phyloP scores from a whole-genome alignment of 2,113 vertebrate genomes.

The Rhadina sibilatrix region DNA sequence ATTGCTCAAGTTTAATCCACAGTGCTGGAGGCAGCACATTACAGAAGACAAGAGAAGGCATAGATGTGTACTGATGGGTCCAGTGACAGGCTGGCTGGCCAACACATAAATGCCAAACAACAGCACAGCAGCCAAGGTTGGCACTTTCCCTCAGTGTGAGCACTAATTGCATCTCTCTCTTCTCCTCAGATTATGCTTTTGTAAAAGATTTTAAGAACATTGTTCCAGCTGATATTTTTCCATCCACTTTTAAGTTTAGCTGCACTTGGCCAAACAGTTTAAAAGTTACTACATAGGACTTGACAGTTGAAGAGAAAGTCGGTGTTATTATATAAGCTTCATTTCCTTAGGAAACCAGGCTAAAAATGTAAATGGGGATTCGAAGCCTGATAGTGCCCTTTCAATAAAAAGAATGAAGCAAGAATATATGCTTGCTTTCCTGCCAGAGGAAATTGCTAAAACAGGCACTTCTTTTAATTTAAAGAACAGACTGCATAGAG shows the following conservation, averaged over 20 bases:
- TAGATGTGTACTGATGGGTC: not conserved
- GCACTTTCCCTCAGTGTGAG: not conserved
- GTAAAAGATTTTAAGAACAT: not conserved
- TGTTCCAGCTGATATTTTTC: not conserved
- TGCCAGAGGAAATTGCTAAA: conserved; percentile 27
- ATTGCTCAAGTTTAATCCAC: not conserved
- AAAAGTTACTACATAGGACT: not conserved
- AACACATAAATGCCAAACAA: not conserved
- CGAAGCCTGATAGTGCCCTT: not conserved
- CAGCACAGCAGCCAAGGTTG: not conserved
- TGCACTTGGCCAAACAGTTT: not conserved
- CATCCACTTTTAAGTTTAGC: not conserved
- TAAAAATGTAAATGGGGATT: conserved; percentile 17
- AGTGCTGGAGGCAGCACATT: not conserved
- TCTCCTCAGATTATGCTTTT: not conserved
- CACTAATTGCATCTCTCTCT: not conserved
- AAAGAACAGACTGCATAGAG: not conserved
- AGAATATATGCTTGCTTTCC: not conserved
- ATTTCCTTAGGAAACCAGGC: conserved; percentile 26
- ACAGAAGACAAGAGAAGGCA: not conserved
- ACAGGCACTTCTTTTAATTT: not conserved
- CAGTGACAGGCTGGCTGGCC: not conserved
- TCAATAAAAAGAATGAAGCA: conserved; percentile 4
- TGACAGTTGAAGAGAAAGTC: not conserved
- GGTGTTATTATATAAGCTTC: not conserved